These are phyloP conservation scores for Pseudoips prasinana DNA, from an alignment of 2,888 invertebrate genomes.

Conservation along the genomic window DNA sequence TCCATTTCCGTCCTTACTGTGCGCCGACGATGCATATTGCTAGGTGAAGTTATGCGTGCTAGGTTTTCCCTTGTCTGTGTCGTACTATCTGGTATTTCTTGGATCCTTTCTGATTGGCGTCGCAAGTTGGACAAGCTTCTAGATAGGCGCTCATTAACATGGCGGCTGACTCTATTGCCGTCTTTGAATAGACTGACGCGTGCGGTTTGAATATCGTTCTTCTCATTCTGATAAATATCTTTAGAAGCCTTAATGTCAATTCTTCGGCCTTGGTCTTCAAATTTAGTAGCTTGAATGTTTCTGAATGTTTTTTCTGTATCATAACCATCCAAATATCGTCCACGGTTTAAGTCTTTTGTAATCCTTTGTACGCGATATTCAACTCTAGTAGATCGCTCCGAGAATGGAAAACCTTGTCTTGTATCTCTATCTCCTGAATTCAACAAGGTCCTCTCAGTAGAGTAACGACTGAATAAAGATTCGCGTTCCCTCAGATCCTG, in stretches of 20 bases:
- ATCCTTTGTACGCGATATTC: slow-evolving; percentile 8
- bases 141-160: slow-evolving; percentile 10
- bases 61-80: slow-evolving; percentile 6
- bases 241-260: slow-evolving; percentile 2
- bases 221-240: slow-evolving; percentile 12
- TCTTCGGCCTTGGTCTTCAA: slow-evolving; percentile 6
- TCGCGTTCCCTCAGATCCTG: slow-evolving; percentile 31
- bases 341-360: slow-evolving; percentile 8
- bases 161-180: slow-evolving; percentile 3
- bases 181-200: slow-evolving; percentile 6
- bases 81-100: not conserved
- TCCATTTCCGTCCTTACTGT: slow-evolving; percentile 9
- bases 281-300: slow-evolving; percentile 5
- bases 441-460: slow-evolving; percentile 12
- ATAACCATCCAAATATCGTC: slow-evolving; percentile 5
- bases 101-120: slow-evolving; percentile 3
- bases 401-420: slow-evolving; percentile 6
- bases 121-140: slow-evolving; percentile 4
- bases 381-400: slow-evolving; percentile 6
- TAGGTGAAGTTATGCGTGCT: slow-evolving; percentile 1
- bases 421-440: slow-evolving; percentile 8
- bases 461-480: slow-evolving; percentile 9
- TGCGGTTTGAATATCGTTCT: slow-evolving; percentile 3
- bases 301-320: slow-evolving; percentile 5
- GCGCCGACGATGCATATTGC: slow-evolving; percentile 5